Evolutionary conservation across 1,140 invertebrate species (phyloP).

Genomic region (Mylabris phalerata): DNA sequence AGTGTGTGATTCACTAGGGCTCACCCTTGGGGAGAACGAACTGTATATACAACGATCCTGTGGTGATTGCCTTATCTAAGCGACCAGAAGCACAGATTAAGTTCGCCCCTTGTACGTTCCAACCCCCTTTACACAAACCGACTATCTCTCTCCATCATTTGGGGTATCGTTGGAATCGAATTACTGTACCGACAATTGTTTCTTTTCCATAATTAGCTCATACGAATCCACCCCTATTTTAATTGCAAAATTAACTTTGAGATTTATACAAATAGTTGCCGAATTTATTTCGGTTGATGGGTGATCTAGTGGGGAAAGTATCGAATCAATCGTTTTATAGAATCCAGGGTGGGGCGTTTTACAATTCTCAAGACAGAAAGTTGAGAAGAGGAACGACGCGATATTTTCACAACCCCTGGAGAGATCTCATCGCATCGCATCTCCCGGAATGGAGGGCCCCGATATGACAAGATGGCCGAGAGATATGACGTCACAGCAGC

Average conservation of each 20-base stretch:
- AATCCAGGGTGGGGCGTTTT: slow-evolving; percentile 24
- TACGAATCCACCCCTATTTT: too few relatives aligned
- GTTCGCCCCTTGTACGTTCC: slow-evolving; percentile 23
- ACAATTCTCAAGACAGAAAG: too few relatives aligned
- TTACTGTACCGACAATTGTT: too few relatives aligned
- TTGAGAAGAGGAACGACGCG: too few relatives aligned
- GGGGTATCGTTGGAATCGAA: too few relatives aligned
- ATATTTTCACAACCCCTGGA: slow-evolving; percentile 12
- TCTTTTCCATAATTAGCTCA: too few relatives aligned
- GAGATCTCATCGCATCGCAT: slow-evolving; percentile 35
- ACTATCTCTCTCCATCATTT: too few relatives aligned
- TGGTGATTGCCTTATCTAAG: slow-evolving; percentile 43
- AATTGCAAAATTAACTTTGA: too few relatives aligned
- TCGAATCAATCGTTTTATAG: too few relatives aligned
- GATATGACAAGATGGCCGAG: slow-evolving; percentile 43
- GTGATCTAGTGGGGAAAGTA: too few relatives aligned
- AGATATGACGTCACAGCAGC: slow-evolving; percentile 39
- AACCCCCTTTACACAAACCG: background rate
- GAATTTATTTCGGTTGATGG: too few relatives aligned
- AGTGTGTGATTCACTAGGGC: slow-evolving; percentile 34
- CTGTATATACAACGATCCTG: slow-evolving; percentile 27
- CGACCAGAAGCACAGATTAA: slow-evolving; percentile 43
- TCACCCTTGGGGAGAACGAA: background rate
- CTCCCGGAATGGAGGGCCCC: slow-evolving; percentile 31
- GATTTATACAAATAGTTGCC: too few relatives aligned